Evolutionary conservation across 2,797 vertebrate genomes (phyloP), one percentile per base, ranked within the genome.

Genomic region (Hippocampus kuda): DNA sequence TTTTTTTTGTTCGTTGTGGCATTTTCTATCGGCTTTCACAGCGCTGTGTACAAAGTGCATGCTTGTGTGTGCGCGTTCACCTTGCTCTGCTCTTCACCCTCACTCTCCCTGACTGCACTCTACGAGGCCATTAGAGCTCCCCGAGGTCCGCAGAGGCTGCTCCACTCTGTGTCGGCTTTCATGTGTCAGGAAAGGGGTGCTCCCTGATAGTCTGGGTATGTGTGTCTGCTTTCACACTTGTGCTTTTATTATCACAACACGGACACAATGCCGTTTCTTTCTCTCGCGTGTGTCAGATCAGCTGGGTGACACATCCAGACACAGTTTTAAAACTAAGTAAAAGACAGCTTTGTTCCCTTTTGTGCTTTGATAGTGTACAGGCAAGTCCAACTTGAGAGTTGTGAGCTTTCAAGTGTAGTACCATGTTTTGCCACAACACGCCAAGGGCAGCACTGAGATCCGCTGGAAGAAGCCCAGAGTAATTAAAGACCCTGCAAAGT

Each of bases 1-100:
- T 79, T 80, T 71, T 78, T 78, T 72, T 74, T 77, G 79, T 82
- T 77, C 69, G 75, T 72, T 68, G 64, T 76, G 75, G 51, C 51
- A 3, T 12, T 24, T 59, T 66, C 76, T 79, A 68, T 70, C 71
- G 51, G 71, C 76, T 78, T 77, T 73, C 70, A 61, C 62, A 5
- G 12, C 57, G 42, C 49, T 79, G 77, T 81, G 78, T 83, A 11
- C 54, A 26, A 54, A 54, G 83, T 79, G 76, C 79, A 67, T 74
- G 75, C 75, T 83, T 74, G 82, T 76, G 61, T 78, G 75, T 73
- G 76, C 57, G 73, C 78, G 86, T 88, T 90, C 88, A 90, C 89
- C 89, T 90, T 90, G 87, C 88, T 86, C 84, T 85, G 88, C 85
- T 88, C 87, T 89, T 89, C 89, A 88, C 87, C 89, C 86, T 77